Conservation (phyloP, 2,888 invertebrate species). For the Candidula unifasciata region DNA sequence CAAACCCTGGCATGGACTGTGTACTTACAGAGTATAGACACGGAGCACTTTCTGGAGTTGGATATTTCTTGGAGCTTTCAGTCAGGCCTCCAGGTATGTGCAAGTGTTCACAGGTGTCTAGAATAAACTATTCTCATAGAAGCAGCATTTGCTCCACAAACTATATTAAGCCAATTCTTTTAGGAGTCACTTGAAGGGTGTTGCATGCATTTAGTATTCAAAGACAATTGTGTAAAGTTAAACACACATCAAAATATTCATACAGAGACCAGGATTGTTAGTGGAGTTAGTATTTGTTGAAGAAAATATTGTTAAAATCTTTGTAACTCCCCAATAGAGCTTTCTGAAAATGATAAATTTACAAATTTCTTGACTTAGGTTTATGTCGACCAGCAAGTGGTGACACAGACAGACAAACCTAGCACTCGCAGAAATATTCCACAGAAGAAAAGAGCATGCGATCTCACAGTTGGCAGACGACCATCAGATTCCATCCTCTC, state of each 20-base stretch:
- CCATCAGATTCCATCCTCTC: conserved; percentile 11
- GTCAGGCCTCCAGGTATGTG: conserved; percentile 48
- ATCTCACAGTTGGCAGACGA: conserved; percentile 34
- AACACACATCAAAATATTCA: too few species aligned
- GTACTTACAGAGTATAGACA: conserved; percentile 48
- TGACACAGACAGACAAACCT: conserved; percentile 28
- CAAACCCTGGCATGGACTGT: conserved; percentile 56
- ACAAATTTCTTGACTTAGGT: conserved; percentile 11
- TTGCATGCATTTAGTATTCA: too few species aligned
- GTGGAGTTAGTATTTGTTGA: too few species aligned
- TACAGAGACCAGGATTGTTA: too few species aligned
- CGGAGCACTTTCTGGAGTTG: conserved; percentile 44
- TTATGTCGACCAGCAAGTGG: conserved; percentile 33
- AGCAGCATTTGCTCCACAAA: too few species aligned
- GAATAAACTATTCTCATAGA: too few species aligned
- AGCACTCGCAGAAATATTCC: conserved; percentile 13
- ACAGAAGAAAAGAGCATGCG: conserved; percentile 6
- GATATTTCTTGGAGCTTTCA: conserved; percentile 56
- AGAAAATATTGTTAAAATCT: too few species aligned
- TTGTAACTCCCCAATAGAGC: too few species aligned
- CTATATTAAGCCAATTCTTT: too few species aligned
- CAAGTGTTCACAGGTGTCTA: too few species aligned
- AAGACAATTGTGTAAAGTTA: too few species aligned
- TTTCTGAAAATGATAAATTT: not conserved
- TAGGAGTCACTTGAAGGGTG: too few species aligned